These are phyloP conservation scores for Sylvicapra grimmia DNA, from an alignment of 2,113 vertebrate genomes.

Conservation along the genomic window DNA sequence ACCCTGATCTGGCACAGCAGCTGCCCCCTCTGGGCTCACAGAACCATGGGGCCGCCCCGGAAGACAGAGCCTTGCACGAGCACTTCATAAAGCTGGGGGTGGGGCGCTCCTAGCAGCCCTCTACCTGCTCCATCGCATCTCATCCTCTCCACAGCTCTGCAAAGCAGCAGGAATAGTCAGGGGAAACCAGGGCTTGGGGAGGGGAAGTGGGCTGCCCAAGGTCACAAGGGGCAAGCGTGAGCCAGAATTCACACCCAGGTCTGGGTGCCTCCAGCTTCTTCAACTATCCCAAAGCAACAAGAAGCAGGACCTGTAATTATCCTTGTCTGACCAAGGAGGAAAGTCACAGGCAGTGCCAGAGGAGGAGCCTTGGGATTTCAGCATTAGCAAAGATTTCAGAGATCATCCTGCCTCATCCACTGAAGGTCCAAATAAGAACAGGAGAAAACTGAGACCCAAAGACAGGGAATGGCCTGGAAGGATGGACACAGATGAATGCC, in stretches of 20 bases:
- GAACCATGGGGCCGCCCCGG: fast-evolving
- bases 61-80: not conserved
- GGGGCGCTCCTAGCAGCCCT: not conserved
- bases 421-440: not conserved
- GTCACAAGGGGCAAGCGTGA: not conserved
- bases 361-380: not conserved
- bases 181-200: not conserved
- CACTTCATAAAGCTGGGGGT: not conserved
- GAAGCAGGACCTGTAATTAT: not conserved
- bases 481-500: not conserved
- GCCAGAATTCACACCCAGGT: not conserved
- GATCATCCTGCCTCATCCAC: not conserved
- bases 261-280: not conserved
- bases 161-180: fast-evolving
- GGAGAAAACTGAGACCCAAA: not conserved
- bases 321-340: not conserved
- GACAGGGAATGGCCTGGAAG: not conserved
- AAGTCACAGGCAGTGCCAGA: not conserved
- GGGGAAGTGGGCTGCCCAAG: not conserved
- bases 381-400: not conserved
- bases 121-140: not conserved
- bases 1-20: not conserved
- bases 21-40: not conserved
- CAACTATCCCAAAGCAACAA: not conserved
- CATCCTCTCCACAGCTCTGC: not conserved